Conservation (phyloP, 2,888 invertebrate species). For the Tetanocera ferruginea region DNA sequence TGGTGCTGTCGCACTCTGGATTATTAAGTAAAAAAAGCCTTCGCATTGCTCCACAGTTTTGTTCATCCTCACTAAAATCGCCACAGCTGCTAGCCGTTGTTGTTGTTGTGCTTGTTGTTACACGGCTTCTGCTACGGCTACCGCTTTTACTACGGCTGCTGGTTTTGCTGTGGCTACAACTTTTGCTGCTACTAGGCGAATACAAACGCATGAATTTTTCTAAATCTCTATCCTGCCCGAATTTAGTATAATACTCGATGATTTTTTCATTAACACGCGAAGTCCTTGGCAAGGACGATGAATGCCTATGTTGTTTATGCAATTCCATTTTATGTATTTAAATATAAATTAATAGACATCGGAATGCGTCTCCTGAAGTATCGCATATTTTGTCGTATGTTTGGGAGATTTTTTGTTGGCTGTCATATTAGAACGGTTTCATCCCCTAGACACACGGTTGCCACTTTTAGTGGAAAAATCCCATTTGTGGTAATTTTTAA, state of each 20-base stretch:
- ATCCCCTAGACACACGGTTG: too few species aligned
- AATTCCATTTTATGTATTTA: not conserved
- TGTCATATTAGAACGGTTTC: too few species aligned
- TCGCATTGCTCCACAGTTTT: constrained; percentile 16
- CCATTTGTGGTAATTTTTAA: too few species aligned
- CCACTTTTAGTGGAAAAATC: too few species aligned
- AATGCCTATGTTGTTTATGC: not conserved
- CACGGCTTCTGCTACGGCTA: constrained; percentile 30
- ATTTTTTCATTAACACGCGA: constrained; percentile 60
- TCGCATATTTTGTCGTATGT: too few species aligned
- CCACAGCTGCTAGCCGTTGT: constrained; percentile 41
- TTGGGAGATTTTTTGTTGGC: too few species aligned
- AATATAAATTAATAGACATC: too few species aligned
- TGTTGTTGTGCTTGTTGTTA: constrained; percentile 26
- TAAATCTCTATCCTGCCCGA: constrained; percentile 77
- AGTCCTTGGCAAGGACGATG: constrained; percentile 44
- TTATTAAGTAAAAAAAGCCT: constrained; percentile 26
- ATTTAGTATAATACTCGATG: constrained; percentile 79
- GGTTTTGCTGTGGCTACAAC: constrained; percentile 32
- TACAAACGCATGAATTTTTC: constrained; percentile 75
- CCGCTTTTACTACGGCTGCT: constrained; percentile 35
- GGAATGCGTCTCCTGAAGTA: too few species aligned
- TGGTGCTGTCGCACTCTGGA: not conserved
- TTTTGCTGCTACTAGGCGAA: constrained; percentile 46
- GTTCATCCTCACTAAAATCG: constrained; percentile 37